Percentiles rank a stretch among this genome's conserved stretches.
Conservation (phyloP, 2,113 vertebrate genomes). For the Ibidorhyncha struthersii region DNA sequence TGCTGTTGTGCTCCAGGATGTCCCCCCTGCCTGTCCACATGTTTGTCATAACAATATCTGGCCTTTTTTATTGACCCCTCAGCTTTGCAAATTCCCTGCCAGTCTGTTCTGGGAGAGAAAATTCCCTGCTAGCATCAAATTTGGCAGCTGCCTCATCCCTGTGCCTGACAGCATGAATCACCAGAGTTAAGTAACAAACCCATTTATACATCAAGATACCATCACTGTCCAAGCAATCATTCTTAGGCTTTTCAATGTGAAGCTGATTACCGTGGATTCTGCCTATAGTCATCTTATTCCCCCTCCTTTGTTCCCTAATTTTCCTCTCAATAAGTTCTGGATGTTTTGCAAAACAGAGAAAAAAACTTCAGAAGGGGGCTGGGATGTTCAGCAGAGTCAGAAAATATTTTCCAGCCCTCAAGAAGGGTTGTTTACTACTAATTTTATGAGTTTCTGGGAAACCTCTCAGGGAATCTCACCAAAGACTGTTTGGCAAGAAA, state of each 20-base stretch:
- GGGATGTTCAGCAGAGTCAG: background rate
- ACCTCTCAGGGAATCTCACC: background rate
- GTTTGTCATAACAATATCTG: background rate
- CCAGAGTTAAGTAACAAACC: slow-evolving; percentile 63
- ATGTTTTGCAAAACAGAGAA: background rate
- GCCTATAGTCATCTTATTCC: background rate
- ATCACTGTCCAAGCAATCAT: slow-evolving; percentile 33
- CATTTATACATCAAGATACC: slow-evolving; percentile 41
- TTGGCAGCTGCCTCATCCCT: slow-evolving; percentile 42
- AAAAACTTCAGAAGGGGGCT: background rate
- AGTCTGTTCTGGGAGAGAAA: slow-evolving; percentile 24
- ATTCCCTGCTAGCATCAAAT: slow-evolving; percentile 16
- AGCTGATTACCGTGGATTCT: background rate
- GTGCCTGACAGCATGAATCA: slow-evolving; percentile 65
- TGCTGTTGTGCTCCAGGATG: background rate
- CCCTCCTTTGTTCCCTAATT: background rate
- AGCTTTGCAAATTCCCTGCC: background rate
- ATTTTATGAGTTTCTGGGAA: slow-evolving; percentile 6
- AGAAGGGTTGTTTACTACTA: background rate
- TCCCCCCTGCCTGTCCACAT: background rate
- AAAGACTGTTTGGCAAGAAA: background rate
- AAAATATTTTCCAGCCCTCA: background rate
- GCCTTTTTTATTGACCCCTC: background rate
- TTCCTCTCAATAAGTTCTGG: background rate
- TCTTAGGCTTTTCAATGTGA: background rate